Base-by-base conservation (phyloP, 2,888 invertebrate genomes). In the Chesias legatella region DNA sequence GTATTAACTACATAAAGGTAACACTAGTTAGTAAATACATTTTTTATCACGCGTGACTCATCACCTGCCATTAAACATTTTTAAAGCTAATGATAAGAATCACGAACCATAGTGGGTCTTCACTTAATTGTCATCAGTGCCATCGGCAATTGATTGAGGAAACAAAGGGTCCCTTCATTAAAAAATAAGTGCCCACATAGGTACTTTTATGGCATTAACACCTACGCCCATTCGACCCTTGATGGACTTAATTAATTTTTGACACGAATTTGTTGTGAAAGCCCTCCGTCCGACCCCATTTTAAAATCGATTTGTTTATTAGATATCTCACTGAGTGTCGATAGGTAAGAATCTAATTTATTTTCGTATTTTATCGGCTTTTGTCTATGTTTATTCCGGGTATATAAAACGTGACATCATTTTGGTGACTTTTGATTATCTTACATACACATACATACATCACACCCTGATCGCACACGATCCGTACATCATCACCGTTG, bases 201-300 rank as follows among this genome's bases (percentile, higher is more conserved):
- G 13, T 42, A 47, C 43, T 43, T 38, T 54, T 45, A 47, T 48
- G 36, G 51, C 43, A 46, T 39, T 48, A 38, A 48, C 42, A 54
- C 55, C 56, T 53, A 51, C 47, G 44, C 48, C 46, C 46, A 40
- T 52, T 48, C 52, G 44, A 37, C 55, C 56, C 56, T 63, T 63
- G 65, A 63, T 63, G 60, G 59, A 64, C 57, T 67, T 70, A 68
- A 72, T 72, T 70, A 71, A 69, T 70, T 75, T 76, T 73, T 73
- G 73, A 74, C 74, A 64, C 63, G 63, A 66, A 66, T 67, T 67
- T 60, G 52, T 60, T 60, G 60, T 56, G 58, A 58, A 61, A 60
- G 55, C 57, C 57, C 58, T 48, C 46, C 48, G 54, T 54, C 50
- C 39, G 50, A 58, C 53, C 56, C 48, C 60, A 56, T 66, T 65